Percentiles rank a stretch among this genome's conserved stretches.
phyloP scores from a whole-genome alignment of 2,797 vertebrate species.

The Limosa lapponica region DNA sequence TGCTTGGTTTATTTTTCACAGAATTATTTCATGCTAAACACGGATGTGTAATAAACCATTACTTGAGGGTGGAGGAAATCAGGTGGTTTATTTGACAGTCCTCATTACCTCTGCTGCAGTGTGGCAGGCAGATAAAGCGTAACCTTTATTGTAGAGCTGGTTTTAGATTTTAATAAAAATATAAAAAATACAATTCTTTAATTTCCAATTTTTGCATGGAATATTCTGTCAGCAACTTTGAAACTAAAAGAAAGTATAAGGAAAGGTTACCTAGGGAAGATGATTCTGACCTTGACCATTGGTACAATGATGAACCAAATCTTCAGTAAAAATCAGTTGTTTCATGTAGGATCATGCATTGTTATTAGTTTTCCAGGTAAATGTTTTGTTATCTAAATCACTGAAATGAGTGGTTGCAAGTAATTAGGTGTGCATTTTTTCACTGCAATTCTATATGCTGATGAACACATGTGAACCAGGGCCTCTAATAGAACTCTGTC shows the following conservation, averaged over 20 bases:
- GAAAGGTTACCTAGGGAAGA: not conserved
- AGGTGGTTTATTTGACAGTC: not conserved
- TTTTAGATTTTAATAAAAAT: not conserved
- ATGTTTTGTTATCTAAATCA: not conserved
- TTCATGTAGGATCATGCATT: not conserved
- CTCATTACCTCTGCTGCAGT: not conserved
- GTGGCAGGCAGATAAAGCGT: not conserved
- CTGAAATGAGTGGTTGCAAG: not conserved
- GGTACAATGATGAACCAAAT: not conserved
- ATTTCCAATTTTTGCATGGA: not conserved
- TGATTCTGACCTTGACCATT: not conserved
- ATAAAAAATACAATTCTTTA: not conserved
- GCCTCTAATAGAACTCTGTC: not conserved
- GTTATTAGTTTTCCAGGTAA: not conserved
- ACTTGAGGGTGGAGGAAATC: not conserved
- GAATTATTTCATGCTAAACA: constrained; percentile 13
- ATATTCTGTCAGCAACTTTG: not conserved
- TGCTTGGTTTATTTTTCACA: constrained; percentile 34
- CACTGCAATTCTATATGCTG: not conserved
- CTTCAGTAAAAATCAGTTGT: not conserved
- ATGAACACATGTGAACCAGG: not conserved
- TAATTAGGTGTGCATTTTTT: not conserved
- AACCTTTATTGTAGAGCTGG: not conserved
- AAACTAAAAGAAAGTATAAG: not conserved
- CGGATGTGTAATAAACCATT: not conserved